Evolutionary conservation across 2,113 vertebrate species (phyloP).

Genomic region (Sphyrna mokarran): DNA sequence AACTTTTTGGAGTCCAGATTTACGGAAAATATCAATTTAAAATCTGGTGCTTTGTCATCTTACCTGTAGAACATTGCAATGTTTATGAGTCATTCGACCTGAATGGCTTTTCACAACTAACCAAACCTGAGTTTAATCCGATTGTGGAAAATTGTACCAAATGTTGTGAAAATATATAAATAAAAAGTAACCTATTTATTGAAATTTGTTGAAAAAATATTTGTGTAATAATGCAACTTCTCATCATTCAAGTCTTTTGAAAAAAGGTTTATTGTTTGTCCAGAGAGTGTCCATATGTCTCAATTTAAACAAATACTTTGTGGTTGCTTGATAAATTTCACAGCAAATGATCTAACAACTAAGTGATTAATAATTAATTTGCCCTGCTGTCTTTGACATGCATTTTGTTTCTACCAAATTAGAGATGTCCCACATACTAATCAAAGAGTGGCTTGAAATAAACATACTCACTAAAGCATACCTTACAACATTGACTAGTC

Average conservation of each 20-base stretch:
- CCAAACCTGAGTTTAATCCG: background rate
- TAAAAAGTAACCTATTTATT: constrained; percentile 31
- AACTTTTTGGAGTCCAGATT: background rate
- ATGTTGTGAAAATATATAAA: constrained; percentile 15
- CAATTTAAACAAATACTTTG: background rate
- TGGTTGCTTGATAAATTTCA: background rate
- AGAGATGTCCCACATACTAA: background rate
- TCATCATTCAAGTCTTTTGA: constrained; percentile 14
- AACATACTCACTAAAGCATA: background rate
- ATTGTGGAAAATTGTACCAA: background rate
- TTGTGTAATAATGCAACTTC: background rate
- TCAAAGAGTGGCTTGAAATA: background rate
- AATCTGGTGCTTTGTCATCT: background rate
- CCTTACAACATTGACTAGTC: background rate
- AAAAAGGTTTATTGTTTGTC: background rate
- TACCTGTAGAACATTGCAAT: background rate
- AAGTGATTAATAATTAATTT: background rate
- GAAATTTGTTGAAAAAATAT: background rate
- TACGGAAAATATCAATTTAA: background rate
- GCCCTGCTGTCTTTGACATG: background rate
- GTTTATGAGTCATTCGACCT: background rate
- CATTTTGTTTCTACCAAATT: background rate
- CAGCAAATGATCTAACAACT: background rate
- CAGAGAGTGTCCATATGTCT: background rate
- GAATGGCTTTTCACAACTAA: background rate